Percentiles rank a stretch among this genome's conserved stretches.
Conservation (phyloP, 1,140 invertebrate genomes). For the Brachionus koreanus region DNA sequence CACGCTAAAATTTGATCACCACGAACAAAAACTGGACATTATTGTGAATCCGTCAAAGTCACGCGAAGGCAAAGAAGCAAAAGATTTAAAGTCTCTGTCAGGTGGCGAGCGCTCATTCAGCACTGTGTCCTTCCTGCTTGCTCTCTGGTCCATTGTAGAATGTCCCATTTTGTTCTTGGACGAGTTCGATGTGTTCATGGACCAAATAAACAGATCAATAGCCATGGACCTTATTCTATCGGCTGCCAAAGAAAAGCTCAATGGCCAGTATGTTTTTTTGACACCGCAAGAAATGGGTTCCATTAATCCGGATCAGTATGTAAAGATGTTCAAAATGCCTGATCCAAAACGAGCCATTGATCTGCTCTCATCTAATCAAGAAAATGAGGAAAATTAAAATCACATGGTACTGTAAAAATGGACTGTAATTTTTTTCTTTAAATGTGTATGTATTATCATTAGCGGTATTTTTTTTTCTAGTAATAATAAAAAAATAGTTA, state of each 20-base stretch:
- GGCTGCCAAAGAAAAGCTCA: slow-evolving; percentile 37
- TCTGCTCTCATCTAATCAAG: background rate
- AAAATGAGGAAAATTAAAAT: background rate
- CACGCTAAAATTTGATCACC: slow-evolving; percentile 56
- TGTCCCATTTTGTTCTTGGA: slow-evolving; percentile 91
- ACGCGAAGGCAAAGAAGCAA: slow-evolving; percentile 39
- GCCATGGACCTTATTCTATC: slow-evolving; percentile 36
- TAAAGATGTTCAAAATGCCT: slow-evolving; percentile 44
- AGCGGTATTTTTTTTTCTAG: background rate
- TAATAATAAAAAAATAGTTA: background rate
- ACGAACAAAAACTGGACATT: slow-evolving; percentile 49
- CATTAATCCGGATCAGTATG: slow-evolving; percentile 20
- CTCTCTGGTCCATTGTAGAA: slow-evolving; percentile 83
- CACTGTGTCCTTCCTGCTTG: slow-evolving; percentile 85
- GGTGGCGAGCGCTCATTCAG: slow-evolving; percentile 92
- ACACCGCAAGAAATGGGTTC: slow-evolving; percentile 41
- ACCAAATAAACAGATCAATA: slow-evolving; percentile 37
- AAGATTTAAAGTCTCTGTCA: slow-evolving; percentile 69
- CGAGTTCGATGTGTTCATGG: slow-evolving; percentile 97
- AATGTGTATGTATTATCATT: background rate
- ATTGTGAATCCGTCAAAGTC: slow-evolving; percentile 27
- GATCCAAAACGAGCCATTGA: slow-evolving; percentile 41
- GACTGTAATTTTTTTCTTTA: background rate
- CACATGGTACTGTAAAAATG: background rate
- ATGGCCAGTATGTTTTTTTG: slow-evolving; percentile 43